Conservation (phyloP, 2,113 vertebrate species). For the Neogobius melanostomus region DNA sequence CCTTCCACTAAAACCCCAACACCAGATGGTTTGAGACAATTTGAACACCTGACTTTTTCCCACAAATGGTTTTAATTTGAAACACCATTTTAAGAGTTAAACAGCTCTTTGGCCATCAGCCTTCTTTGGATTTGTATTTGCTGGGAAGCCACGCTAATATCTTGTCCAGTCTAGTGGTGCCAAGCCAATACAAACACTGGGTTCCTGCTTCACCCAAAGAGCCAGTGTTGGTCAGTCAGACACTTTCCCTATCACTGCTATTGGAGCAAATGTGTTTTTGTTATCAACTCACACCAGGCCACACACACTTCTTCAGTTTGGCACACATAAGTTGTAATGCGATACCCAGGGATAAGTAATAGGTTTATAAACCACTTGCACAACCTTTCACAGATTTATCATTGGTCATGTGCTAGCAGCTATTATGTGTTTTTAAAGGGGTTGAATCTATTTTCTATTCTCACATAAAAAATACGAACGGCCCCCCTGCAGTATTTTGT, state of each 20-base stretch:
- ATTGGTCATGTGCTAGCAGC: too few species aligned
- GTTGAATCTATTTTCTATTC: too few species aligned
- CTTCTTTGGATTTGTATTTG: slow-evolving; percentile 43
- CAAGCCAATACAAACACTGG: slow-evolving; percentile 64
- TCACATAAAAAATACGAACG: too few species aligned
- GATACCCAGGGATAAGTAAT: too few species aligned
- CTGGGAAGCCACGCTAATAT: slow-evolving; percentile 17
- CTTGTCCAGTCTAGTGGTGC: slow-evolving; percentile 45
- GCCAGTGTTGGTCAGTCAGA: slow-evolving; percentile 55
- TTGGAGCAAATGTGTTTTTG: slow-evolving; percentile 11
- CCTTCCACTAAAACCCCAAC: slow-evolving; percentile 19
- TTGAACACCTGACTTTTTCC: slow-evolving; percentile 31
- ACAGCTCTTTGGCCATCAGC: slow-evolving; percentile 10
- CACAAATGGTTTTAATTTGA: slow-evolving; percentile 14
- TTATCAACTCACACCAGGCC: background rate
- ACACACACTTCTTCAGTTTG: too few species aligned
- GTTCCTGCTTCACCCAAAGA: slow-evolving; percentile 48
- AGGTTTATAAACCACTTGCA: too few species aligned
- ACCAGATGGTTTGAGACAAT: slow-evolving; percentile 32
- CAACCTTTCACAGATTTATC: too few species aligned
- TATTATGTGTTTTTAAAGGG: too few species aligned
- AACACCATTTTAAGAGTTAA: background rate
- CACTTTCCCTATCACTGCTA: slow-evolving; percentile 20
- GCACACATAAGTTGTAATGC: too few species aligned
- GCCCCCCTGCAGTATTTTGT: too few species aligned